Evolutionary conservation across 2,797 vertebrate genomes (phyloP).

Genomic region (Acanthopagrus latus): DNA sequence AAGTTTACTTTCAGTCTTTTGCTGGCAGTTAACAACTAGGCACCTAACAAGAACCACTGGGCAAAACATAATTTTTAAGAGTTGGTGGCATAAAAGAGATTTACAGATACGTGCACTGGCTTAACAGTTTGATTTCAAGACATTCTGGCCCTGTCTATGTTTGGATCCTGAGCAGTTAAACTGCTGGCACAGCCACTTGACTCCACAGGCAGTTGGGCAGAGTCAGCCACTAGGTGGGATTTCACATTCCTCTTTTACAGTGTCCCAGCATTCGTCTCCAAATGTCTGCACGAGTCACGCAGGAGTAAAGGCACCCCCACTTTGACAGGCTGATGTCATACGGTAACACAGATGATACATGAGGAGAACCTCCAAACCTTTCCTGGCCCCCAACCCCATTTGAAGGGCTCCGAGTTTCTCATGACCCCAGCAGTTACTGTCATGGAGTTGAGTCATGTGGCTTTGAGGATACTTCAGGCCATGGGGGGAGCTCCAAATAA

Average conservation of each 20-base stretch:
- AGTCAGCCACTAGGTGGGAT: conserved; percentile 74
- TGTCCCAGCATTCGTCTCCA: conserved; percentile 66
- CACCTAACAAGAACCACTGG: not conserved
- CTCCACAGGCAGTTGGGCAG: conserved; percentile 62
- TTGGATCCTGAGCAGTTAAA: conserved; percentile 71
- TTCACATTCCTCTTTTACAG: conserved; percentile 82
- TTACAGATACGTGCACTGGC: conserved; percentile 27
- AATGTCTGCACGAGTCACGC: conserved; percentile 63
- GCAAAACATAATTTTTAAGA: conserved; percentile 9
- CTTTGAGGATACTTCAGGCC: not conserved
- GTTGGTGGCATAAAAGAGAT: conserved; percentile 24
- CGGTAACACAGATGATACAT: conserved; percentile 34
- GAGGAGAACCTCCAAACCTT: conserved; percentile 49
- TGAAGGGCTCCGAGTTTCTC: conserved; percentile 31
- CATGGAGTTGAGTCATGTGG: conserved; percentile 26
- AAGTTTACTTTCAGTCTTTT: not conserved
- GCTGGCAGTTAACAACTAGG: conserved; percentile 7
- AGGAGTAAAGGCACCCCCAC: conserved; percentile 38
- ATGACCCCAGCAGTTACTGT: conserved; percentile 13
- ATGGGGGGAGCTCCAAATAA: not conserved
- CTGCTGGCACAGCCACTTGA: conserved; percentile 64
- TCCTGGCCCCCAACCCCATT: conserved; percentile 18
- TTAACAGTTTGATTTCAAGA: conserved; percentile 45
- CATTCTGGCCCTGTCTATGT: conserved; percentile 70
- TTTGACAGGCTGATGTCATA: conserved; percentile 68